These are phyloP conservation scores for Pachyramphus minor DNA, from an alignment of 2,113 vertebrate genomes.

Conservation along the genomic window DNA sequence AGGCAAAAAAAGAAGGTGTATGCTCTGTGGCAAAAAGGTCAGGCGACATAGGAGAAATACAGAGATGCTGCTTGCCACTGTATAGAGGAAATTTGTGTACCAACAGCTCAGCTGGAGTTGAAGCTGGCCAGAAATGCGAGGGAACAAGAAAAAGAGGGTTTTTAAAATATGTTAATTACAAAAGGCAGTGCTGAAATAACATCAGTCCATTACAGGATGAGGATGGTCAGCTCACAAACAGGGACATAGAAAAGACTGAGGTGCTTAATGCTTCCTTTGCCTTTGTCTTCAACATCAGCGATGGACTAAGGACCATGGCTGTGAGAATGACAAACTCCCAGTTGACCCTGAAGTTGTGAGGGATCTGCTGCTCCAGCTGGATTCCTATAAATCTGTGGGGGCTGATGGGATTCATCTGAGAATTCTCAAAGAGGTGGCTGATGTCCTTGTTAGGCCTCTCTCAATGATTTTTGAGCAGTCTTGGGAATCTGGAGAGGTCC, in stretches of 20 bases:
- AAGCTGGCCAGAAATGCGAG: background rate
- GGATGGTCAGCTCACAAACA: background rate
- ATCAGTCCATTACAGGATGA: background rate
- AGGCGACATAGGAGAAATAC: background rate
- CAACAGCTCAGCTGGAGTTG: background rate
- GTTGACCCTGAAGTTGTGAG: background rate
- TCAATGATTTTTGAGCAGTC: too few species aligned
- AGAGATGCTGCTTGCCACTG: background rate
- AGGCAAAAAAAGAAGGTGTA: background rate
- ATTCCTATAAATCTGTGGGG: background rate
- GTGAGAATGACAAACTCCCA: background rate
- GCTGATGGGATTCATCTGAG: background rate
- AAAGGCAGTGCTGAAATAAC: background rate
- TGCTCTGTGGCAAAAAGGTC: background rate
- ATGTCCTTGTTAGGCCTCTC: background rate
- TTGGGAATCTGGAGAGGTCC: background rate
- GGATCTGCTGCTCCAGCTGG: background rate
- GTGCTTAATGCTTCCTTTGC: background rate
- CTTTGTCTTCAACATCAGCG: background rate
- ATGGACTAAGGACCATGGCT: background rate
- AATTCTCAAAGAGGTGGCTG: background rate
- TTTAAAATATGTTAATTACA: background rate
- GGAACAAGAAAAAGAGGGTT: background rate
- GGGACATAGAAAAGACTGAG: too few species aligned
- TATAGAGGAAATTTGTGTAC: background rate